A percentile compares a stretch with the other conserved stretches of the same genome.
Conservation (phyloP, 2,113 vertebrate genomes). For the Chaetura pelagica region DNA sequence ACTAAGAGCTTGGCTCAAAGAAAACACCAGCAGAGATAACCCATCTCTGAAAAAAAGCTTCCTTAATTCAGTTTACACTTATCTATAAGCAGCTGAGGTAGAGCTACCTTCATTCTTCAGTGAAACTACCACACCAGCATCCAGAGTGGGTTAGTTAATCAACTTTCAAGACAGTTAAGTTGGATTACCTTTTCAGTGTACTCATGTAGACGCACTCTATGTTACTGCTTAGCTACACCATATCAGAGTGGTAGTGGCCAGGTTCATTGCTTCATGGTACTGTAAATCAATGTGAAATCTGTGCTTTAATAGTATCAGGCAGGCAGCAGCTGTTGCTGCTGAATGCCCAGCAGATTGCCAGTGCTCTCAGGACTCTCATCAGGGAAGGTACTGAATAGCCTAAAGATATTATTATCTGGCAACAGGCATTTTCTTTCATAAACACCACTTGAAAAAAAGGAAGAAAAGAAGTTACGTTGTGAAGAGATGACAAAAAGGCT, state of each 20-base stretch:
- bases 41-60: not conserved
- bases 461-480: not conserved
- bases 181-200: not conserved
- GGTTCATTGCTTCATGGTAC: not conserved
- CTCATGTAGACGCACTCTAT: accelerated
- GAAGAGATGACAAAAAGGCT: not conserved
- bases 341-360: constrained; percentile 11
- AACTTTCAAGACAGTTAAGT: not conserved
- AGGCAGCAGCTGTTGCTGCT: constrained; percentile 34
- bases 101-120: not conserved
- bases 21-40: not conserved
- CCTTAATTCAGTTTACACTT: not conserved
- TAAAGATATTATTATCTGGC: not conserved
- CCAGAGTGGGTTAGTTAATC: not conserved
- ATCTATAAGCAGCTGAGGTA: not conserved
- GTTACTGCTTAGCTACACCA: not conserved
- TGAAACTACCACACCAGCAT: not conserved
- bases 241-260: not conserved
- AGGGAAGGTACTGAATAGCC: not conserved
- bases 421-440: not conserved
- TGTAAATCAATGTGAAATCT: constrained; percentile 9
- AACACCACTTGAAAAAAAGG: not conserved
- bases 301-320: constrained; percentile 3
- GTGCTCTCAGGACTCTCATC: not conserved
- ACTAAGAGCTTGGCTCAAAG: not conserved